phyloP scores from a whole-genome alignment of 2,113 vertebrate genomes.

The Bucco capensis region DNA sequence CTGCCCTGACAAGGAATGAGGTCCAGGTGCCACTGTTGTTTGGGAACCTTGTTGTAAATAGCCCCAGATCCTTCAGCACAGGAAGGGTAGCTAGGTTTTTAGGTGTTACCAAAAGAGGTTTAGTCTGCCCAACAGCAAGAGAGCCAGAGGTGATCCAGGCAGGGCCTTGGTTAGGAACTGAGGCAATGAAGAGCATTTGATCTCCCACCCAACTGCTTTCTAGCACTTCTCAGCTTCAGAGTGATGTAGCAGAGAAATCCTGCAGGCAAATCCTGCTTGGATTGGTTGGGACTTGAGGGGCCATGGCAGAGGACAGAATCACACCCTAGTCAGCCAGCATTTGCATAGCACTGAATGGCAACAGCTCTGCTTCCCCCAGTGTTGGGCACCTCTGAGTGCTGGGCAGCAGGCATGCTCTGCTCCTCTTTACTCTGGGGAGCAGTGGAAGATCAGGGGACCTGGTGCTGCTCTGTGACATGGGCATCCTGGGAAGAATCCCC shows the following conservation, averaged over 20 bases:
- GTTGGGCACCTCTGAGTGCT: not conserved
- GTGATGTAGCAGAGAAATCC: not conserved
- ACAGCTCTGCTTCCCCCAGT: not conserved
- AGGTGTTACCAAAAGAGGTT: not conserved
- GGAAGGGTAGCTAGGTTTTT: not conserved
- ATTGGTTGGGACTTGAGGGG: not conserved
- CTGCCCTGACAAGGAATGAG: not conserved
- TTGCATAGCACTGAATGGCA: not conserved
- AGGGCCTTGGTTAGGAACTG: not conserved
- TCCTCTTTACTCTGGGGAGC: not conserved
- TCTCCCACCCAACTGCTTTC: not conserved
- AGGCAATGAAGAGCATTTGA: not conserved
- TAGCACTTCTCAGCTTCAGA: not conserved
- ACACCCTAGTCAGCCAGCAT: not conserved
- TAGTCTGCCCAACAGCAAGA: accelerated
- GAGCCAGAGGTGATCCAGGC: not conserved
- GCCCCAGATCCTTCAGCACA: not conserved
- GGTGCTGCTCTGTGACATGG: not conserved
- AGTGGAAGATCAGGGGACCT: not conserved
- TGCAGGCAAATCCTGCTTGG: not conserved
- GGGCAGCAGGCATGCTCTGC: not conserved
- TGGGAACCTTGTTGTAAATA: not conserved
- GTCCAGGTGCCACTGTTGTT: not conserved
- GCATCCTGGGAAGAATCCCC: not conserved
- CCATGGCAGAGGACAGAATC: not conserved